phyloP scores from a whole-genome alignment of 2,888 invertebrate species.

The Cepaea hortensis region DNA sequence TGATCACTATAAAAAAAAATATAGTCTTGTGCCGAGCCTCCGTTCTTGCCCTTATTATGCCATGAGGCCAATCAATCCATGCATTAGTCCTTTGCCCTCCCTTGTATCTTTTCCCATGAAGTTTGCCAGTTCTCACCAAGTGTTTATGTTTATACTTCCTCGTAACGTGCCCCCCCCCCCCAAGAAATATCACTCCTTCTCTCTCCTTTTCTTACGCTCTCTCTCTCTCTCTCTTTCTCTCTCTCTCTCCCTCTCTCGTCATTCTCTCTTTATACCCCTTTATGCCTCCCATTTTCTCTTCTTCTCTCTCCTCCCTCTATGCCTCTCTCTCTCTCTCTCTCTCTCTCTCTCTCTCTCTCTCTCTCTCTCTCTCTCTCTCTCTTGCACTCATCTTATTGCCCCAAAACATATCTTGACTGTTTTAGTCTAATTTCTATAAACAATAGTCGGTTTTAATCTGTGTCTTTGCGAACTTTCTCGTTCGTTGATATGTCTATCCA shows the following conservation, averaged over 20 bases:
- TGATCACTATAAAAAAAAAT: too few relatives aligned
- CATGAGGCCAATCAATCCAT: too few relatives aligned
- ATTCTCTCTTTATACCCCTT: background rate
- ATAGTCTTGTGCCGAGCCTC: too few relatives aligned
- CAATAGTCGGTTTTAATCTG: too few relatives aligned
- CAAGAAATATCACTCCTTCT: background rate
- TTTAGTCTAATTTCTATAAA: too few relatives aligned
- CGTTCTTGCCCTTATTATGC: too few relatives aligned
- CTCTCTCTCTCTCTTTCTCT: background rate
- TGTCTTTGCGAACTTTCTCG: too few relatives aligned
- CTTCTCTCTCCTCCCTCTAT: background rate
- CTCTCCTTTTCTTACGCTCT: background rate
- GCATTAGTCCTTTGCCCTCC: background rate
- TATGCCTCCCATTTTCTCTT: background rate
- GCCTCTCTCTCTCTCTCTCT: background rate
- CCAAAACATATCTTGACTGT: too few relatives aligned
- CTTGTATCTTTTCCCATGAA: background rate
- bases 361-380: too few relatives aligned
- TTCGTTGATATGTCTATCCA: too few relatives aligned
- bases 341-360: too few relatives aligned
- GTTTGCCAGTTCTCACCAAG: background rate
- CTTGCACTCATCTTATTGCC: too few relatives aligned
- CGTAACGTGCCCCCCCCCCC: background rate
- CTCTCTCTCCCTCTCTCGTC: background rate
- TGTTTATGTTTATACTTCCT: background rate